Base-by-base conservation (phyloP, 2,113 vertebrate species). In the Polypterus bichir region DNA sequence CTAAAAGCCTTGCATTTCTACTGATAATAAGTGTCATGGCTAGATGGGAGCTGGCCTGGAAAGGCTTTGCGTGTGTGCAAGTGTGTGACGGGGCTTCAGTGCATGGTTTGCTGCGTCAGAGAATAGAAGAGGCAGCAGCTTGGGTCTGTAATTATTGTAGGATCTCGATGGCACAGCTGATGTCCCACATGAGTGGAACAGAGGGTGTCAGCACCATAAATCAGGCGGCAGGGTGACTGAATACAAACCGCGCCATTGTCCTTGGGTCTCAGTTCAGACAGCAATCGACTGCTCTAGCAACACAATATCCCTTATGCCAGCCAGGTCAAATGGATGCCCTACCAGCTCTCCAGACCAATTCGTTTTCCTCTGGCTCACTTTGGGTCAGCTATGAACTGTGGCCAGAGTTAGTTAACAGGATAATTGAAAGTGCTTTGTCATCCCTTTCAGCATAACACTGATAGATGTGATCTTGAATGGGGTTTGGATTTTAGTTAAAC, bases 401-500 rank as follows among this genome's bases (percentile, higher is more conserved):
- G 86, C 81, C 78, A 84, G 76, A 85, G 84, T 82, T 85, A 85
- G 84, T 86, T 83, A 85, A 79, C 74, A 73, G 74, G 74, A 82
- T 86, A 91, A 88, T 89, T 82, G 83, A 86, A 86, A 87, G 82
- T 82, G 83, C 81, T 89, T 89, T 91, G 84, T 88, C 84, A 86
- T 88, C 85, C 79, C 87, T 89, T 90, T 88, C 83, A 82, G 83
- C 84, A 73, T 82, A 92, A 86, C 84, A 84, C 78, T 88, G 90
- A 91, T 88, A 83, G 83, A 89, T 90, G 90, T 89, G 86, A 80
- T 89, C 80, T 87, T 85, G 87, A 91, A 92, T 90, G 89, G 81
- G 81, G 84, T 86, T 89, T 90, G 85, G 89, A 82, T 89, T 92
- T 91, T 88, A 86, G 85, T 90, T 88, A 87, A 88, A 89, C 78